These are phyloP conservation scores for Caenorhabditis japonica DNA, from an alignment of 2,888 invertebrate genomes.

Conservation along the genomic window DNA sequence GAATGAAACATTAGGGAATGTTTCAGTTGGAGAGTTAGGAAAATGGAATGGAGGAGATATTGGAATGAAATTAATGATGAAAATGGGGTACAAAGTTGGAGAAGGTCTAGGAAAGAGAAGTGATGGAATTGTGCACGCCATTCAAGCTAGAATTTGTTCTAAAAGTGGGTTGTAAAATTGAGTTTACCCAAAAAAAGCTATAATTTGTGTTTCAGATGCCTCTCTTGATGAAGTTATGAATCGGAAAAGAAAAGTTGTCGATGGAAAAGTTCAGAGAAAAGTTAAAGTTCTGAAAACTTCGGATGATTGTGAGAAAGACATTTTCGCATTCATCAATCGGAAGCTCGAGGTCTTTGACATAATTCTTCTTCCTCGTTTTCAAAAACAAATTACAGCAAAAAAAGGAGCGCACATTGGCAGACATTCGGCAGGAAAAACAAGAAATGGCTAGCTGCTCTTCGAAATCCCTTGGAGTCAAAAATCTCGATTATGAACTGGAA, in stretches of 20 bases:
- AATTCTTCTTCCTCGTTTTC: too few relatives aligned
- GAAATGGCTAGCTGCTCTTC: constrained; percentile 29
- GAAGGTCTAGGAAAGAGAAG: constrained; percentile 63
- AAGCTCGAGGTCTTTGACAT: constrained; percentile 48
- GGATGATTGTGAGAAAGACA: constrained; percentile 35
- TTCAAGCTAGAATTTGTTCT: constrained; percentile 59
- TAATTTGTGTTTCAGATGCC: constrained; percentile 55
- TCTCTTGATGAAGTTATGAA: constrained; percentile 55
- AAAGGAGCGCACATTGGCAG: constrained; percentile 6
- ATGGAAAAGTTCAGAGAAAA: constrained; percentile 22
- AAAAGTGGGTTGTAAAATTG: constrained; percentile 48
- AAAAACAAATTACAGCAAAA: constrained; percentile 38
- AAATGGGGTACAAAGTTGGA: constrained; percentile 66
- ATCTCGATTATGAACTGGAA: constrained; percentile 52
- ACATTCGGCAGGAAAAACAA: constrained; percentile 32
- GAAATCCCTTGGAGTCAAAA: constrained; percentile 43
- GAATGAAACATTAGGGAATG: constrained; percentile 16
- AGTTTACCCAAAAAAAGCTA: not conserved
- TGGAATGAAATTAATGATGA: constrained; percentile 64
- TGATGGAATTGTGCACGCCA: constrained; percentile 67
- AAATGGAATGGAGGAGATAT: constrained; percentile 64
- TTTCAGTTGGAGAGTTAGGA: constrained; percentile 55
- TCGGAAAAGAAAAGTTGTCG: constrained; percentile 46
- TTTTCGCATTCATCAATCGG: constrained; percentile 58
- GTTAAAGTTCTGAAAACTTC: constrained; percentile 6